A percentile compares a stretch with the other conserved stretches of the same genome.
Conservation (phyloP, 2,113 vertebrate genomes). For the Benitochromis conjunctus region DNA sequence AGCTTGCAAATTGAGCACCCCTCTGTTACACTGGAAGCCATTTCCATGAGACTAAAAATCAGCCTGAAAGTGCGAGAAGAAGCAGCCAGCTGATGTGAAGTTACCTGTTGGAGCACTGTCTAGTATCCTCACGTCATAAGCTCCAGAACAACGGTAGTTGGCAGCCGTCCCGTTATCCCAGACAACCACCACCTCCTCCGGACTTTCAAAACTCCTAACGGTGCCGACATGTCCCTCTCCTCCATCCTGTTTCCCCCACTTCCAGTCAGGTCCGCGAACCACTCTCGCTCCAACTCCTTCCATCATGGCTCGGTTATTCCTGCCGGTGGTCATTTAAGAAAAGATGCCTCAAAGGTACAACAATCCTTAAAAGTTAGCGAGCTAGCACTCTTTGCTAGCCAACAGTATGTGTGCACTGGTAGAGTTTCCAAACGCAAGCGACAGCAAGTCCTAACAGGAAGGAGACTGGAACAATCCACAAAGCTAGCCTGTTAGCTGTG, state of each 20-base stretch:
- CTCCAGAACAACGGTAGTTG: constrained; percentile 97
- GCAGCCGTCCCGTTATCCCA: constrained; percentile 99
- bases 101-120: constrained; percentile 98
- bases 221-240: constrained; percentile 98
- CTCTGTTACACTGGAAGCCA: not conserved
- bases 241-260: constrained; percentile 98
- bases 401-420: not conserved
- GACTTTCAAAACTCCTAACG: constrained; percentile 98
- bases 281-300: constrained; percentile 95
- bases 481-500: constrained; percentile 35
- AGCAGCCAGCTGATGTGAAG: not conserved
- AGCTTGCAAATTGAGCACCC: not conserved
- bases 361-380: not conserved
- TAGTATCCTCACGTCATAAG: constrained; percentile 94
- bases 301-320: constrained; percentile 98
- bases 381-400: constrained; percentile 17
- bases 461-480: constrained; percentile 29
- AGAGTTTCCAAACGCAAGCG: constrained; percentile 4
- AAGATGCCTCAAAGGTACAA: not conserved
- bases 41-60: not conserved
- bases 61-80: not conserved
- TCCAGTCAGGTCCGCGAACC: constrained; percentile 96
- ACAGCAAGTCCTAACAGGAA: constrained; percentile 39
- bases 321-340: constrained; percentile 87
- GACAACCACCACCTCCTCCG: constrained; percentile 96